Conservation (phyloP, 2,797 vertebrate species). For the Eupleurogrammus muticus region DNA sequence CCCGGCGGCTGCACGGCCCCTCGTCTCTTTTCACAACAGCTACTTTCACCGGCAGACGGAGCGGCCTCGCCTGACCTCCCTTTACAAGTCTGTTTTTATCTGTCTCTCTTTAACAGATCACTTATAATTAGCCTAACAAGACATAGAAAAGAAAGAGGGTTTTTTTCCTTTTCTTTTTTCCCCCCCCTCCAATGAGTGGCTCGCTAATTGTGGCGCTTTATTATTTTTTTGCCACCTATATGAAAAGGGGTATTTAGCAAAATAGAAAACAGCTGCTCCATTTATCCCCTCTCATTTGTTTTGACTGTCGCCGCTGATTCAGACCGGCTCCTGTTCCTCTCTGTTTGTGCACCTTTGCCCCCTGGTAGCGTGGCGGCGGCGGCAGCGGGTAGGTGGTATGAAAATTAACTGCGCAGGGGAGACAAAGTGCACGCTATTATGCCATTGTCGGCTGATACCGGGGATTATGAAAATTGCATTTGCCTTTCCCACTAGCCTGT, state of each 20-base stretch:
- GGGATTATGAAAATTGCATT: constrained; percentile 33
- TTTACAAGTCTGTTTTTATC: constrained; percentile 56
- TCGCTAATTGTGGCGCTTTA: constrained; percentile 35
- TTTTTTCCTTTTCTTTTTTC: constrained; percentile 29
- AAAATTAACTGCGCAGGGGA: constrained; percentile 42
- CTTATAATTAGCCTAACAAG: constrained; percentile 70
- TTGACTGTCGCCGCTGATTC: constrained; percentile 60
- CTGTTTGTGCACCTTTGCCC: constrained; percentile 62
- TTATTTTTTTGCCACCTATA: constrained; percentile 40
- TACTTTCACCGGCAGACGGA: constrained; percentile 51
- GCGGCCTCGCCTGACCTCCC: constrained; percentile 56
- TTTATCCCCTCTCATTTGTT: constrained; percentile 69
- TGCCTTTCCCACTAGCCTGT: constrained; percentile 6
- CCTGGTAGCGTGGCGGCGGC: constrained; percentile 10
- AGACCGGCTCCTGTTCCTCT: constrained; percentile 47
- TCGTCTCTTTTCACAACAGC: constrained; percentile 34
- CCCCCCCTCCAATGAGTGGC: constrained; percentile 32
- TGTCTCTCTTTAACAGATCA: constrained; percentile 51
- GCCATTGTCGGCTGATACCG: constrained; percentile 25
- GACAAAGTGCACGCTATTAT: constrained; percentile 19
- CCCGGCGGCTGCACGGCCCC: constrained; percentile 6
- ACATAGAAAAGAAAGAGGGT: constrained; percentile 12
- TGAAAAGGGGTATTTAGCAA: constrained; percentile 67
- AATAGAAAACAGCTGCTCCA: constrained; percentile 68
- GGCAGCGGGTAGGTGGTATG: constrained; percentile 62